Evolutionary conservation across 2,797 vertebrate genomes (phyloP).

Genomic region (Chaetophractus vellerosus): DNA sequence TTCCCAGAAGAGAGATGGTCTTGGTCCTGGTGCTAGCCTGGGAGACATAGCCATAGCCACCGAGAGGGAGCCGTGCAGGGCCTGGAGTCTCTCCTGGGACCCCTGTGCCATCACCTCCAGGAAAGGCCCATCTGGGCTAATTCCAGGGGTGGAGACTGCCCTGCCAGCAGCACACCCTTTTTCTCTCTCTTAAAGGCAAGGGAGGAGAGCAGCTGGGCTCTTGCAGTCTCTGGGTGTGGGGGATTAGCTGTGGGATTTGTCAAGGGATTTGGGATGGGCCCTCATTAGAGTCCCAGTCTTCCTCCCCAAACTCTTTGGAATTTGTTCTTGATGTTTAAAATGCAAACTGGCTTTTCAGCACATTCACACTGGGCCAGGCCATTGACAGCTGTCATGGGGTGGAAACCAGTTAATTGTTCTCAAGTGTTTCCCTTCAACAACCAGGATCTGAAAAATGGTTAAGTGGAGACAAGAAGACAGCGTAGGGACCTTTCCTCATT

Average conservation of each 20-base stretch:
- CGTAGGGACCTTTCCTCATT: not conserved
- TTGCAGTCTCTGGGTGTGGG: not conserved
- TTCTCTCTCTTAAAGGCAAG: not conserved
- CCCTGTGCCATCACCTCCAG: not conserved
- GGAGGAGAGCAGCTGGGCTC: not conserved
- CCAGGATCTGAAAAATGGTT: not conserved
- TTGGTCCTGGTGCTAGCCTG: not conserved
- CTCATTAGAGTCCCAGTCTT: constrained; percentile 17
- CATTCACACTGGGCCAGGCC: not conserved
- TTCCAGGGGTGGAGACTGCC: not conserved
- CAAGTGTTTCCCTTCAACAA: not conserved
- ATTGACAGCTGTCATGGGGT: not conserved
- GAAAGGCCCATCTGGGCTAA: not conserved
- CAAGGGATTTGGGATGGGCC: constrained; percentile 53
- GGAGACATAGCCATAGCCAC: not conserved
- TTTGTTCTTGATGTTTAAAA: constrained; percentile 27
- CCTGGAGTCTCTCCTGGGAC: rapidly evolving
- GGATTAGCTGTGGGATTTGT: constrained; percentile 3
- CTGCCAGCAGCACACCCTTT: not conserved
- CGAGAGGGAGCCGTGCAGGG: not conserved
- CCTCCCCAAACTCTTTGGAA: constrained; percentile 12
- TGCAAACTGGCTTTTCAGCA: not conserved
- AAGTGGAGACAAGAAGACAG: not conserved
- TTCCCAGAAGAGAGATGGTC: not conserved
- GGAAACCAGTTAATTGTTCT: not conserved